phyloP scores from a whole-genome alignment of 2,888 invertebrate genomes.

The Yponomeuta plumbellus region DNA sequence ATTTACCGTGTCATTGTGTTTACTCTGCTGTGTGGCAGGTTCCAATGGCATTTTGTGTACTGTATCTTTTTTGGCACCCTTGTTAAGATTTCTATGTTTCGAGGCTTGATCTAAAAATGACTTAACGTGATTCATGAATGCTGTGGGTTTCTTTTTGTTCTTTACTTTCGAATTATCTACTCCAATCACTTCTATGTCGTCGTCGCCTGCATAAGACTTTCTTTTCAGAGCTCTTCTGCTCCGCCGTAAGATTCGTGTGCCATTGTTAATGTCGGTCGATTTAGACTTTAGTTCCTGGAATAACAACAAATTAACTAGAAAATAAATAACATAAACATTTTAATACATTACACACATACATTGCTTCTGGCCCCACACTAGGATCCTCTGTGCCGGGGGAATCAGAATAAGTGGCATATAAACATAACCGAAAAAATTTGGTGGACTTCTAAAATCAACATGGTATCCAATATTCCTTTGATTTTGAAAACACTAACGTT shows the following conservation, averaged over 20 bases:
- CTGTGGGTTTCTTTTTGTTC: slow-evolving; percentile 27
- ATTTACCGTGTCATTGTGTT: slow-evolving; percentile 41
- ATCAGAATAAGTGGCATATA: too few relatives aligned
- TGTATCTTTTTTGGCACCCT: slow-evolving; percentile 66
- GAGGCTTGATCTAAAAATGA: background rate
- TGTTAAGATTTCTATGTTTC: slow-evolving; percentile 71
- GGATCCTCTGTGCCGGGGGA: too few relatives aligned
- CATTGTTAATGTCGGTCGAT: background rate
- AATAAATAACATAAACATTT: too few relatives aligned
- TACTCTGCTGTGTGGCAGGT: slow-evolving; percentile 66
- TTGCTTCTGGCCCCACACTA: too few relatives aligned
- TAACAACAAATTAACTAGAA: background rate
- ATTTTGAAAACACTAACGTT: too few relatives aligned
- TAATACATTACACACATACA: too few relatives aligned
- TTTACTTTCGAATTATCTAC: background rate
- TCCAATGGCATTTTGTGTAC: slow-evolving; percentile 36
- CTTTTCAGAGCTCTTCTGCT: background rate
- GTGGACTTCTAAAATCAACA: too few relatives aligned
- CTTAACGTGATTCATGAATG: slow-evolving; percentile 20
- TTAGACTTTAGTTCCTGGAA: background rate
- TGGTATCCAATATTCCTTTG: too few relatives aligned
- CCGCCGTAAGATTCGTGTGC: background rate
- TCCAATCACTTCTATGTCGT: background rate
- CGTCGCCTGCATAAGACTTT: slow-evolving; percentile 40
- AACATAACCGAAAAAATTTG: too few relatives aligned